Base-by-base conservation (phyloP, 2,888 invertebrate species). In the Zaprionus obscuricornis region DNA sequence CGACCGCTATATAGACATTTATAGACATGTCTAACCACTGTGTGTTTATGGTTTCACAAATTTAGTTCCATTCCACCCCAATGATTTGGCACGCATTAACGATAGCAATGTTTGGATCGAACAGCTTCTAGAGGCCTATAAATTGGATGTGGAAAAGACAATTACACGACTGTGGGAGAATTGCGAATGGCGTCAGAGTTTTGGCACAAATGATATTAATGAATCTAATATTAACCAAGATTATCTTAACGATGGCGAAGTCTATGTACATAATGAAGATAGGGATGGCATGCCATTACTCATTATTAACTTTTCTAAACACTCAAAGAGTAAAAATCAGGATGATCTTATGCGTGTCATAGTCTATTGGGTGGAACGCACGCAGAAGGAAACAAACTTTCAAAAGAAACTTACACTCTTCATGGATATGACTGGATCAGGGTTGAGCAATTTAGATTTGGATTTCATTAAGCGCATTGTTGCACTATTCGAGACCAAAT, bases 361-460 rank as follows among this genome's bases (percentile, higher is more conserved):
- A 51, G 93, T 97, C 0, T 97, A 96, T 89, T 96, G 96, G 95
- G 92, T 89, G 2, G 90, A 90, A 57, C 76, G 90, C 0, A 58
- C 85, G 13, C 86, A 88, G 18, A 93, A 95, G 39, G 92, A 95
- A 86, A 94, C 94, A 56, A 93, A 94, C 62, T 94, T 96, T 45
- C 93, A 94, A 68, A 93, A 93, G 85, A n/a, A n/a, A n/a, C 93
- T 98, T 47, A 95, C 96, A 1, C 90, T 97, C 66, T 94, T 98
- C 85, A 97, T 98, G 85, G 98, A 98, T 90, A 95, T 98, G 95
- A 94, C 94, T 24, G 95, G 95, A 14, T 94, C 96, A 64, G 97
- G 98, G 0, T 81, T 98, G 1, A 92, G 94, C 5, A 97, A 97
- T 85, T 92, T 98, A 93, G 98, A 98, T 88, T 94, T 98, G 94